Base-by-base conservation (phyloP, 2,113 vertebrate species). In the Rhabdornis inornatus region DNA sequence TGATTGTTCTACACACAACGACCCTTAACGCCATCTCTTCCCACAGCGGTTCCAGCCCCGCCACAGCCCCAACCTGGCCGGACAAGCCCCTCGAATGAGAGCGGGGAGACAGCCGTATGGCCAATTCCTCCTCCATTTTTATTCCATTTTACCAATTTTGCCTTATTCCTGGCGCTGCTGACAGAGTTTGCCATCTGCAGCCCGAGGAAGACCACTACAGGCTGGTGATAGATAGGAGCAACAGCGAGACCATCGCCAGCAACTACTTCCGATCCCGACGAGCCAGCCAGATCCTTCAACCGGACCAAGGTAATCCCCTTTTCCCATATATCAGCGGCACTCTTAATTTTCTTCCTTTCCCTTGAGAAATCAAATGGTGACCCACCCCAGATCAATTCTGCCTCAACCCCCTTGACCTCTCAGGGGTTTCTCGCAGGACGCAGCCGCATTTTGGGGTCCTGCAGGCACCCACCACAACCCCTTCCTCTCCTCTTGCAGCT, bases 151-250 rank as follows among this genome's bases (percentile, higher is more conserved):
- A 82, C 27, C 9, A 0, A 7, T 44, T 74, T 14, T 47, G 8
- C 74, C 22, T 1, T 19, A 17, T 6, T 55, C 49, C 53, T 0
- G 2, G 65, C 0, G 1, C 28, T 27, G 25, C 79, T 91, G 37
- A 50, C 0, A 2, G 15, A 6, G 8, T 30, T 44, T 42, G 79
- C 31, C 13, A 13, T 56, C 83, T 78, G 42, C 95, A 97, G 97
- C 98, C 98, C 50, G 98, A 99, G 37, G 98, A 99, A 93, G 98
- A 99, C 87, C 93, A 97, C 53, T 99, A 98, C 87, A 98, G 97
- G 83, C 96, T 98, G 88, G 98, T 98, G 98, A 97, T 99, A 71
- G 97, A 96, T 71, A 98, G 98, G 15, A 99, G 99, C 2, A 97
- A 99, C 95, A 99, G 98, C 11, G 98, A 99, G 61, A 98, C 98